Conservation (phyloP, 2,888 invertebrate genomes). For the Drosophila multiciliata region DNA sequence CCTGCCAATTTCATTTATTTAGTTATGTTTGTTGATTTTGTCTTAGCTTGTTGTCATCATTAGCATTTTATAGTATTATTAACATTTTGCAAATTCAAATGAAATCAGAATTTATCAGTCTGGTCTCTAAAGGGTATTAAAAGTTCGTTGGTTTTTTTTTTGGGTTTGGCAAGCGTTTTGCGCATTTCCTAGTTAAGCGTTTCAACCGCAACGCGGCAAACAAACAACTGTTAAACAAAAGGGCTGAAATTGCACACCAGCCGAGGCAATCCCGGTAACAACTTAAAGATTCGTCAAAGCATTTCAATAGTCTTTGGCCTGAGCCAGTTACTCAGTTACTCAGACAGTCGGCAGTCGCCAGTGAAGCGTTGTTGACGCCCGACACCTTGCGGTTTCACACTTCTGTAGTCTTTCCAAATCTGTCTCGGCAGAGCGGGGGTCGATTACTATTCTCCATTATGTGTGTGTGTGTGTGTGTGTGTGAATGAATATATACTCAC, state of each 20-base stretch:
- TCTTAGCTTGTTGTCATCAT: not conserved
- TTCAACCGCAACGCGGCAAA: conserved; percentile 62
- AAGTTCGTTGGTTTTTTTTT: not conserved
- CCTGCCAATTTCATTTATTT: not conserved
- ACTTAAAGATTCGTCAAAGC: conserved; percentile 53
- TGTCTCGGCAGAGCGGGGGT: not conserved
- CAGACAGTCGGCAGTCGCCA: conserved; percentile 36
- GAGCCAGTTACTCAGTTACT: conserved; percentile 20
- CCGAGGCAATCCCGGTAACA: conserved; percentile 10
- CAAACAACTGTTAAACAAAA: conserved; percentile 46
- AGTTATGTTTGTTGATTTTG: not conserved
- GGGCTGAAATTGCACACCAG: conserved; percentile 71
- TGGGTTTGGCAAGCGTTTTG: conserved; percentile 2
- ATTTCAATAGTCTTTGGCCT: conserved; percentile 23
- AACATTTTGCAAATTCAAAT: not conserved
- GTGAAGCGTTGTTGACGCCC: conserved; percentile 61
- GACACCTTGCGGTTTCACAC: conserved; percentile 78
- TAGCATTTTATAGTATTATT: not conserved
- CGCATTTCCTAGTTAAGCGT: conserved; percentile 50
- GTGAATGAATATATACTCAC: conserved; percentile 86
- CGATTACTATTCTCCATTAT: conserved; percentile 37
- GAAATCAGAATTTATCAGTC: not conserved
- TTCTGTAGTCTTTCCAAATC: conserved; percentile 60
- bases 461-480: not conserved
- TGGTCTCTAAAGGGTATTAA: conserved; percentile 19